Conservation (phyloP, 2,888 invertebrate species). For the Microctonus brassicae region DNA sequence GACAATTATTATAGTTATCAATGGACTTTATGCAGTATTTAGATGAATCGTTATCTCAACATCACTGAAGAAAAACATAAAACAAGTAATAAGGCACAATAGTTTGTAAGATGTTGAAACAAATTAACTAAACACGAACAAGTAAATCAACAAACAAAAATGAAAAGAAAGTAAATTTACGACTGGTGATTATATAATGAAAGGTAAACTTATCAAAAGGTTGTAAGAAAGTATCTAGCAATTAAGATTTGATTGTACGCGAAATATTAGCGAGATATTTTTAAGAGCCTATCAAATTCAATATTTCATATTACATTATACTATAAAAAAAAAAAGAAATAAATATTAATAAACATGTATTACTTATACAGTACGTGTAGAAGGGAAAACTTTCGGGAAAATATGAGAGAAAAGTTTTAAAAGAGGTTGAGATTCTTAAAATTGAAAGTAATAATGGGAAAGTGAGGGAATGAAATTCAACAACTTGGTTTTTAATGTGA, state of each 20-base stretch:
- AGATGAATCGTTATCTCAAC: slow-evolving; percentile 17
- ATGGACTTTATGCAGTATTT: slow-evolving; percentile 38
- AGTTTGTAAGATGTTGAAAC: slow-evolving; percentile 14
- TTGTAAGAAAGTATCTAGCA: slow-evolving; percentile 68
- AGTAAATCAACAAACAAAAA: slow-evolving; percentile 11
- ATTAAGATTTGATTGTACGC: slow-evolving; percentile 57
- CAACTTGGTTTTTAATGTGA: slow-evolving; percentile 7
- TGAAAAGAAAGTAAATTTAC: slow-evolving; percentile 11
- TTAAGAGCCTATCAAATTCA: slow-evolving; percentile 65
- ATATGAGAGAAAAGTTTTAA: slow-evolving; percentile 1
- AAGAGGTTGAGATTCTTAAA: slow-evolving; percentile 10
- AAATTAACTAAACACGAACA: slow-evolving; percentile 1
- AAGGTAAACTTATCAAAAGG: slow-evolving; percentile 61
- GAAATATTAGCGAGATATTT: slow-evolving; percentile 65
- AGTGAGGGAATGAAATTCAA: slow-evolving; percentile 21
- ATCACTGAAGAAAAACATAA: slow-evolving; percentile 36
- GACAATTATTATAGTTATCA: slow-evolving; percentile 40
- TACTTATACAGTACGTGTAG: slow-evolving; percentile 38
- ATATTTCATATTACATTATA: slow-evolving; percentile 64
- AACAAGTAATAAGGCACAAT: slow-evolving; percentile 5
- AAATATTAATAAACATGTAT: slow-evolving; percentile 47
- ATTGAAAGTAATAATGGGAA: too few relatives aligned
- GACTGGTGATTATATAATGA: slow-evolving; percentile 27
- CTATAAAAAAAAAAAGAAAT: slow-evolving; percentile 40
- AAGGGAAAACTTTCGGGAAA: slow-evolving; percentile 7